Evolutionary conservation across 2,888 invertebrate species (phyloP), one percentile per base, ranked within the genome.

Genomic region (Nudaria mundana): DNA sequence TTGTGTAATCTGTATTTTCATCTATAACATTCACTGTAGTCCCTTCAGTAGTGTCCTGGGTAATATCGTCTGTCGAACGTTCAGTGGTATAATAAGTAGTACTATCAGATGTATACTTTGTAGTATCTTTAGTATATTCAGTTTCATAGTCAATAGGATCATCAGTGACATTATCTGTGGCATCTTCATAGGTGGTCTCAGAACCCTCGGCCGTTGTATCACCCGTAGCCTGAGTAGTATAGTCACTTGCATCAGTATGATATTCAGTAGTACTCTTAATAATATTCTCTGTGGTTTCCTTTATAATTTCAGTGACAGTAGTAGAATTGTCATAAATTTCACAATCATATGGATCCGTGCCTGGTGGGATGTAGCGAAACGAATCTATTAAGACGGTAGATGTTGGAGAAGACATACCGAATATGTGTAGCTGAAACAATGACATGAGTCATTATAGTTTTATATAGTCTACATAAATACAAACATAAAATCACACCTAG

Each of bases 291-390:
- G 31, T 31, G n/a, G 22, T 31, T n/a, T n/a, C n/a, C n/a, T n/a
- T n/a, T n/a, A n/a, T n/a, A n/a, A n/a, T n/a, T n/a, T n/a, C n/a
- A n/a, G n/a, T n/a, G n/a, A n/a, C n/a, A 8, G 16, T 34, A 7
- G 15, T 25, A 5, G 25, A 16, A 4, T 5, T 7, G 2, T 23
- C 22, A 18, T 37, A 37, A 5, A 37, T 11, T 7, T 10, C 3
- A 4, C 36, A 37, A 8, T 37, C 16, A 0, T 1, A 30, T 8
- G 14, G 5, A 10, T 4, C 8, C 6, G 3, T 16, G 2, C 36
- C 23, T 0, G 58, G 52, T 12, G 58, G 54, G 22, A 54, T 42
- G 24, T 53, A 56, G 11, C 51, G 44, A 11, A 59, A 52, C n/a
- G 58, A 61, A 37, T 56, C 58, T 12, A 56, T 29, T 23, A 30